A percentile compares a stretch with the other conserved stretches of the same genome.
phyloP scores from a whole-genome alignment of 2,888 invertebrate species.

The Trimorus sp. region DNA sequence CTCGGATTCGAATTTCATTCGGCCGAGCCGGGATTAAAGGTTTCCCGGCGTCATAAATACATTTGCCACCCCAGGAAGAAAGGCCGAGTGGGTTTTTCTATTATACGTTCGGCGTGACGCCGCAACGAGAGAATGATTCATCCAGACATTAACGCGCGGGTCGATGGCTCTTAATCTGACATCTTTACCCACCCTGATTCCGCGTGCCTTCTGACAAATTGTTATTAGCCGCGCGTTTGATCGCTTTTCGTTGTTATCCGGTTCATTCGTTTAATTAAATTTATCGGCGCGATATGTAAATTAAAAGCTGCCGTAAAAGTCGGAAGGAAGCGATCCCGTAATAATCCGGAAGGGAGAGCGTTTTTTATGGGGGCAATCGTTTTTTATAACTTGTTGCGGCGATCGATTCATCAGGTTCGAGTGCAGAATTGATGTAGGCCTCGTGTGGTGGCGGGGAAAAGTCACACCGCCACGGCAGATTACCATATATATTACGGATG shows the following conservation, averaged over 20 bases:
- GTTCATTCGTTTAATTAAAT: too few species aligned
- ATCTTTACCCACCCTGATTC: constrained; percentile 28
- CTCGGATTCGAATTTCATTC: neutral
- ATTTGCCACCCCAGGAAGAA: constrained; percentile 27
- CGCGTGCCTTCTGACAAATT: constrained; percentile 35
- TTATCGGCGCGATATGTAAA: too few species aligned
- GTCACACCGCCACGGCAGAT: too few species aligned
- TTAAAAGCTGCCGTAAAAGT: too few species aligned
- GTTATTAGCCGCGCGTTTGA: neutral
- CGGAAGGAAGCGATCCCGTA: too few species aligned
- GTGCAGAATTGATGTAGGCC: too few species aligned
- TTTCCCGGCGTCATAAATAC: constrained; percentile 5
- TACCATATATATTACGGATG: neutral
- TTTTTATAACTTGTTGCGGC: too few species aligned
- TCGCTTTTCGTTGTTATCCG: neutral
- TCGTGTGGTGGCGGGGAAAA: too few species aligned
- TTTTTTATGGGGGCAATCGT: too few species aligned
- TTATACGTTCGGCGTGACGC: constrained; percentile 23
- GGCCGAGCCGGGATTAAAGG: neutral
- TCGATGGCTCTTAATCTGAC: constrained; percentile 54
- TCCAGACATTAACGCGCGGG: constrained; percentile 39
- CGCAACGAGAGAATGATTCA: constrained; percentile 47
- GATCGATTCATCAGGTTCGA: too few species aligned
- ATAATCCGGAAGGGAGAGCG: too few species aligned
- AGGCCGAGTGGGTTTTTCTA: constrained; percentile 42